These are phyloP conservation scores for Enhydra lutris DNA, from an alignment of 2,113 vertebrate species.

Conservation along the genomic window DNA sequence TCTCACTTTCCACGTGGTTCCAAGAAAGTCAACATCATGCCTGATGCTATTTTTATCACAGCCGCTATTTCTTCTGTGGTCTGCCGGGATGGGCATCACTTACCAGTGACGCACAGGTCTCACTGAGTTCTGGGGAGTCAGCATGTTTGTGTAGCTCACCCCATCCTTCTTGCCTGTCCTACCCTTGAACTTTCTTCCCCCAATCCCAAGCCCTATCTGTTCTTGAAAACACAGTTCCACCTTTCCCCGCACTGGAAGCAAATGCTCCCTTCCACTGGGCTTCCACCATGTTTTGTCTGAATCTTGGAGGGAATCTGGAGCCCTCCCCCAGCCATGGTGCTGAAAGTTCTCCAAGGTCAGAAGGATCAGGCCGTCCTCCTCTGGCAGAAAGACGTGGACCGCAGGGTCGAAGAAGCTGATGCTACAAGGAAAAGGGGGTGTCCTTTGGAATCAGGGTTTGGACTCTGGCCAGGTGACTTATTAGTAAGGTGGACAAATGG, in stretches of 20 bases:
- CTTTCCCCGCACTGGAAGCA: not conserved
- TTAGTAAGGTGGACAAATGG: not conserved
- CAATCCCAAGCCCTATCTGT: not conserved
- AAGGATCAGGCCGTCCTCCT: not conserved
- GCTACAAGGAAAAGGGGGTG: too few relatives aligned
- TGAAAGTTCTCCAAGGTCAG: not conserved
- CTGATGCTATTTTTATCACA: not conserved
- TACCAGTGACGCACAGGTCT: not conserved
- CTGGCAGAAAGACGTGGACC: not conserved
- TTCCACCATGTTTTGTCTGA: rapidly evolving
- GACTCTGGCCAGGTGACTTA: not conserved
- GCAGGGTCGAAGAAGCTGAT: not conserved
- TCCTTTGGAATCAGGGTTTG: not conserved
- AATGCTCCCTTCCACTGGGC: too few relatives aligned
- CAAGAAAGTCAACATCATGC: not conserved
- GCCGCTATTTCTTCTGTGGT: not conserved
- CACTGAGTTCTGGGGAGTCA: not conserved
- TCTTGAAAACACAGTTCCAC: not conserved
- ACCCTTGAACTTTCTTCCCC: not conserved
- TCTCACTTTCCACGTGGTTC: not conserved
- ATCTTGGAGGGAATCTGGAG: not conserved
- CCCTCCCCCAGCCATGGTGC: not conserved
- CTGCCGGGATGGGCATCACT: not conserved
- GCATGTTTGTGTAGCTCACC: rapidly evolving
- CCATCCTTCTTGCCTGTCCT: not conserved